A percentile compares a stretch with the other conserved stretches of the same genome.
These are phyloP conservation scores for Esox masquinongy DNA, from an alignment of 2,797 vertebrate species.

Conservation along the genomic window DNA sequence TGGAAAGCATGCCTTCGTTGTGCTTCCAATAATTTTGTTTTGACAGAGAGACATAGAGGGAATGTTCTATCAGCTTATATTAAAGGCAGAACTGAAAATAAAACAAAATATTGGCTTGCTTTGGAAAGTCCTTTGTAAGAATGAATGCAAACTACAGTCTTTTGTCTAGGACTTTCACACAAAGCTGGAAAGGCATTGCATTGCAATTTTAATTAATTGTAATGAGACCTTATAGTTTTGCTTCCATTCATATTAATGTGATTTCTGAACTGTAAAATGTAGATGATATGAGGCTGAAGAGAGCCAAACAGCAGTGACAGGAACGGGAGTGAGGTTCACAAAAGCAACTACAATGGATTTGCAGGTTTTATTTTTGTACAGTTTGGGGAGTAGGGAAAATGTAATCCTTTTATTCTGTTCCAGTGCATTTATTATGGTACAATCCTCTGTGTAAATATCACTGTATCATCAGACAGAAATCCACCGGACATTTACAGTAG, in stretches of 20 bases:
- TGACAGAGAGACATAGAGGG: not conserved
- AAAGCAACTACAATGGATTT: slow-evolving; percentile 8
- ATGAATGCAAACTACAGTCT: not conserved
- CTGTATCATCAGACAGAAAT: not conserved
- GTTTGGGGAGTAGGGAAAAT: not conserved
- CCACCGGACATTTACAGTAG: not conserved
- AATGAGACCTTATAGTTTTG: not conserved
- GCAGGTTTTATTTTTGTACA: not conserved
- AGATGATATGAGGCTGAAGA: slow-evolving; percentile 19
- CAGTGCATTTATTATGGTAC: not conserved
- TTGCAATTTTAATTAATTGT: slow-evolving; percentile 3
- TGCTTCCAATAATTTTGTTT: not conserved
- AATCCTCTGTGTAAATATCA: not conserved
- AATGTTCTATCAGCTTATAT: not conserved
- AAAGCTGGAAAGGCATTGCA: not conserved
- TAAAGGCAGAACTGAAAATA: not conserved
- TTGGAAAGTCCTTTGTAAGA: not conserved
- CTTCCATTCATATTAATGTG: not conserved
- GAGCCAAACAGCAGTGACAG: slow-evolving; percentile 4
- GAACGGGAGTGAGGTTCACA: not conserved
- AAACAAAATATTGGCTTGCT: not conserved
- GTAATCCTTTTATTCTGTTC: slow-evolving; percentile 3
- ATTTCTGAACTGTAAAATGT: slow-evolving; percentile 20
- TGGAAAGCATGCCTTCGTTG: not conserved
- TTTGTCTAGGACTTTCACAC: not conserved